Base-by-base conservation (phyloP, 2,113 vertebrate genomes). In the Tricholaema leucomelas region DNA sequence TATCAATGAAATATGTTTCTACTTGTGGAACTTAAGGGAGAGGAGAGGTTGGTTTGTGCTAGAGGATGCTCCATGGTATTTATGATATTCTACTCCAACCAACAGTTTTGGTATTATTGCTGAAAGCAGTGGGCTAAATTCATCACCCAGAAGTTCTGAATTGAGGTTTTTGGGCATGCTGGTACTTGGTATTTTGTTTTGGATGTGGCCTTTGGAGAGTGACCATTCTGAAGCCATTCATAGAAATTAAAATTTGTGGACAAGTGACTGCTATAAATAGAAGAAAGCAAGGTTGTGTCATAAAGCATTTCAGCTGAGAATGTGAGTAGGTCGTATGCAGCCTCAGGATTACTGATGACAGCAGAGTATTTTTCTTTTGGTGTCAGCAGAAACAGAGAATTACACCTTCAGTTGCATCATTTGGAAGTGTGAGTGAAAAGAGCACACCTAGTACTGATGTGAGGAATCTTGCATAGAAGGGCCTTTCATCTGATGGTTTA, bases 381-480 rank as follows among this genome's bases (percentile, higher is more conserved):
- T 46, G 30, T n/a, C 12, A 36, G 40, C 7, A 69, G 50, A 75
- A 24, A 44, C 10, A 60, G 21, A n/a, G 60, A 55, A 50, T 55
- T 35, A 12, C 13, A 24, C 16, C 10, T 33, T 78, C 44, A 31
- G 36, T 61, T 0, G 0, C 10, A 17, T 73, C 17, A 17, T 12
- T 14, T 35, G 24, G 23, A 25, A 27, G 12, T 42, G 24, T 1
- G 10, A 42, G 24, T 48, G 38, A 25, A 69, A 77, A 74, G 40
- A 46, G 13, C 16, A 20, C 8, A 33, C 20, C 23, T 42, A 24
- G 23, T 42, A n/a, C 18, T 0, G 1, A 36, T 36, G 10, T 59
- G 40, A 6, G 28, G 36, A 15, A 21, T 25, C 60, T 64, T 81
- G 42, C 36, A 50, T 44, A 70, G 33, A 48, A 4, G 73, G 25